phyloP scores from a whole-genome alignment of 2,113 vertebrate species.

The Dinomys branickii region DNA sequence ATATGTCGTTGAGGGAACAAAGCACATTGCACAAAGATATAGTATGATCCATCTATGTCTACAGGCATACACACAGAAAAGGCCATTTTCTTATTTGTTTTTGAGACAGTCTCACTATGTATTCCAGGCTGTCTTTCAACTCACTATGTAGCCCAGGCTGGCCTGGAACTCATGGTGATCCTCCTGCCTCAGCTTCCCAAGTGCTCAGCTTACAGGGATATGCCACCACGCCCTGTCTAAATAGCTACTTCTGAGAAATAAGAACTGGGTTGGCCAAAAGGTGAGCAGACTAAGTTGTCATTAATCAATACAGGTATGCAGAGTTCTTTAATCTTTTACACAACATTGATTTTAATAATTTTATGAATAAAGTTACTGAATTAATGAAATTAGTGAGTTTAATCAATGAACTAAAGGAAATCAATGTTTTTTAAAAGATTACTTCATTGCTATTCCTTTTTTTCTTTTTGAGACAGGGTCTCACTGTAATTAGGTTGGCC shows the following conservation, averaged over 20 bases:
- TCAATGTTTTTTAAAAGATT: not conserved
- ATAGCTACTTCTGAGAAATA: conserved; percentile 24
- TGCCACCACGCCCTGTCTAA: too few relatives aligned
- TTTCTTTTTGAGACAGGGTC: not conserved
- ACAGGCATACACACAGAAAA: not conserved
- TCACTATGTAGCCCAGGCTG: too few relatives aligned
- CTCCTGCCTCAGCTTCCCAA: too few relatives aligned
- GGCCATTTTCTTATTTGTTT: not conserved
- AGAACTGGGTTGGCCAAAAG: conserved; percentile 33
- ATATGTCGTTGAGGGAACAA: not conserved
- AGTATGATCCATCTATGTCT: not conserved
- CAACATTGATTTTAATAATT: conserved; percentile 34
- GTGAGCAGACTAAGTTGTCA: conserved; percentile 30
- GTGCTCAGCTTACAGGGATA: too few relatives aligned
- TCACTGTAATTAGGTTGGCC: not conserved
- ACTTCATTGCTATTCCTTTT: not conserved
- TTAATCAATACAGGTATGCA: not conserved
- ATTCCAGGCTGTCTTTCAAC: too few relatives aligned
- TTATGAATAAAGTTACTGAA: not conserved
- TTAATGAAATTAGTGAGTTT: not conserved
- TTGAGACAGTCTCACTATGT: too few relatives aligned
- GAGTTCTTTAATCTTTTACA: conserved; percentile 18
- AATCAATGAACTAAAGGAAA: conserved; percentile 31
- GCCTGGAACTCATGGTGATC: too few relatives aligned
- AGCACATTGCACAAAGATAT: not conserved